These are phyloP conservation scores for Latheticus oryzae DNA, from an alignment of 2,888 invertebrate species.

Conservation along the genomic window DNA sequence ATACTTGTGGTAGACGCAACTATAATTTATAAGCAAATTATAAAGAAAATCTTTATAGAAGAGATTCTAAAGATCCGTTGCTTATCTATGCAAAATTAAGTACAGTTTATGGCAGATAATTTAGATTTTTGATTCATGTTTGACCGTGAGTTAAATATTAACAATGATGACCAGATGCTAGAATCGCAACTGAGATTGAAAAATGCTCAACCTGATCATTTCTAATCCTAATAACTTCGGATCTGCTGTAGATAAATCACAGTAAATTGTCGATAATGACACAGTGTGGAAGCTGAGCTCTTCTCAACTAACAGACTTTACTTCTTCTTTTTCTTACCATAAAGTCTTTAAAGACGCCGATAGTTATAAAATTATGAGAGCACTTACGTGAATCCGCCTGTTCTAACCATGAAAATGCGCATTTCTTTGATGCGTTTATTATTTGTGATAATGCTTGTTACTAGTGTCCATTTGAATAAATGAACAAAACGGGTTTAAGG, in stretches of 20 bases:
- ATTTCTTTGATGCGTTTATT: slow-evolving; percentile 11
- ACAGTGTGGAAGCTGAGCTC: not conserved
- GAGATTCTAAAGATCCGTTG: too few relatives aligned
- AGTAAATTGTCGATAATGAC: slow-evolving; percentile 13
- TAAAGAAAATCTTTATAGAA: too few relatives aligned
- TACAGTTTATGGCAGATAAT: too few relatives aligned
- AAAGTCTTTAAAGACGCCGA: slow-evolving; percentile 7
- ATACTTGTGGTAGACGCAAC: slow-evolving; percentile 12
- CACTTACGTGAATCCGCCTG: slow-evolving; percentile 18
- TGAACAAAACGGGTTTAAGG: slow-evolving; percentile 12
- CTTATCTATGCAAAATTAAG: too few relatives aligned
- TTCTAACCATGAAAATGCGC: slow-evolving; percentile 14
- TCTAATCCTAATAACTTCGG: not conserved
- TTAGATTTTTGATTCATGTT: too few relatives aligned
- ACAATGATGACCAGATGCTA: too few relatives aligned
- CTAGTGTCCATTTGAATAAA: slow-evolving; percentile 3
- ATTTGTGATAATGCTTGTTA: slow-evolving; percentile 16
- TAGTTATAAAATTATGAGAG: slow-evolving; percentile 16
- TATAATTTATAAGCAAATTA: too few relatives aligned
- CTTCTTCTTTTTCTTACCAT: slow-evolving; percentile 5
- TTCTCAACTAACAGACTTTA: slow-evolving; percentile 4
- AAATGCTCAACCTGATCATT: not conserved
- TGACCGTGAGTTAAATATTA: too few relatives aligned
- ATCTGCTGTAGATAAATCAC: slow-evolving; percentile 5
- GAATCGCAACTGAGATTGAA: too few relatives aligned